A percentile compares a stretch with the other conserved stretches of the same genome.
Evolutionary conservation across 2,888 invertebrate genomes (phyloP).

Genomic region (Drosophila formosana): DNA sequence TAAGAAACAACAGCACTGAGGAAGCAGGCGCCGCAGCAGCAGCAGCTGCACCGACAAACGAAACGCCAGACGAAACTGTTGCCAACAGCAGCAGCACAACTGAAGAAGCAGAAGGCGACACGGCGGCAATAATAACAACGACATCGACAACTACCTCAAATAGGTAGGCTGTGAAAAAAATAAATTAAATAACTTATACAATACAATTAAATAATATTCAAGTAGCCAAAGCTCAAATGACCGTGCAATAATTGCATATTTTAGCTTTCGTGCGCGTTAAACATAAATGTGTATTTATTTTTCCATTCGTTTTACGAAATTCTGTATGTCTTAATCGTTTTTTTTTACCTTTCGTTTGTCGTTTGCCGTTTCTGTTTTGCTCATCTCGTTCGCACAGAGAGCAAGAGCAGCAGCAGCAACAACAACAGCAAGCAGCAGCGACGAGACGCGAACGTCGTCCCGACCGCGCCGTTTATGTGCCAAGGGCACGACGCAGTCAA

Average conservation of each 20-base stretch:
- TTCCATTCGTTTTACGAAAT: conserved; percentile 58
- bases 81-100: conserved; percentile 9
- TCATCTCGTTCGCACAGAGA: conserved; percentile 69
- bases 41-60: conserved; percentile 40
- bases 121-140: conserved; percentile 28
- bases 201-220: not conserved
- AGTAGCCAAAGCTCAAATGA: not conserved
- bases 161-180: conserved; percentile 50
- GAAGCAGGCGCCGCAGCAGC: conserved; percentile 25
- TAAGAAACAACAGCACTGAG: conserved; percentile 80
- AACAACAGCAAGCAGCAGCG: conserved; percentile 72
- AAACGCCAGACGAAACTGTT: conserved; percentile 39
- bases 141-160: conserved; percentile 55
- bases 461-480: conserved; percentile 92
- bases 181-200: not conserved
- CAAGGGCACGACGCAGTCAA: conserved; percentile 88
- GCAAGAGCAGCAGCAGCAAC: conserved; percentile 62
- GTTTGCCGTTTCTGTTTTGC: conserved; percentile 67
- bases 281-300: conserved; percentile 5
- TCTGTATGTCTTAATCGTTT: conserved; percentile 48
- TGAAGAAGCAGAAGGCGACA: conserved; percentile 18
- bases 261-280: conserved; percentile 1
- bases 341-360: conserved; percentile 39
- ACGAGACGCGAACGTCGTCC: conserved; percentile 87
- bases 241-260: conserved; percentile 10